Evolutionary conservation across 2,797 vertebrate genomes (phyloP).

Genomic region (Heliangelus exortis): DNA sequence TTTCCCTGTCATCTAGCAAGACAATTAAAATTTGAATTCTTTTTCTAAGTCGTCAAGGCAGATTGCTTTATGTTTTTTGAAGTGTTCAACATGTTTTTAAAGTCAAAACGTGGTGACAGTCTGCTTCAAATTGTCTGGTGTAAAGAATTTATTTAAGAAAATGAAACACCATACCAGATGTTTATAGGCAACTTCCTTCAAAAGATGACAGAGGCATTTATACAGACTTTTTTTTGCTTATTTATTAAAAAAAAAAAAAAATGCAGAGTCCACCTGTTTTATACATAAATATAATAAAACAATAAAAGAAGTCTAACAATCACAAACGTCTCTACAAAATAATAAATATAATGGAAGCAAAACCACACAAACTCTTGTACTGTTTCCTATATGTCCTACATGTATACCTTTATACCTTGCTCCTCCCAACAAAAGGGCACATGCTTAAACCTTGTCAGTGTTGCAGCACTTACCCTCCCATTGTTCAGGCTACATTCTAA

Average conservation of each 20-base stretch:
- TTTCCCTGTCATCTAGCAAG: background rate
- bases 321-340: slow-evolving; percentile 82
- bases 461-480: slow-evolving; percentile 43
- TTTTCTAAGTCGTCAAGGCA: background rate
- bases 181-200: slow-evolving; percentile 68
- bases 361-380: slow-evolving; percentile 68
- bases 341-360: slow-evolving; percentile 83
- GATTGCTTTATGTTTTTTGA: background rate
- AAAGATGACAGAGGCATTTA: slow-evolving; percentile 87
- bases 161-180: background rate
- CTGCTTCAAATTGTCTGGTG: slow-evolving; percentile 31
- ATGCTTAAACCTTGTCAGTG: slow-evolving; percentile 26
- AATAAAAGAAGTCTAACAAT: slow-evolving; percentile 79
- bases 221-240: slow-evolving; percentile 81
- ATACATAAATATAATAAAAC: slow-evolving; percentile 84
- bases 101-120: background rate
- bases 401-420: slow-evolving; percentile 70
- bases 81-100: background rate
- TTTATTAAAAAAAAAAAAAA: slow-evolving; percentile 78
- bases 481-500: slow-evolving; percentile 39
- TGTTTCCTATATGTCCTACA: slow-evolving; percentile 60
- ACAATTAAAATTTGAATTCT: background rate
- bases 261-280: slow-evolving; percentile 81
- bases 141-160: slow-evolving; percentile 31
- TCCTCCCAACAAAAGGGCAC: slow-evolving; percentile 71